phyloP scores from a whole-genome alignment of 2,888 invertebrate genomes.

The Callosobruchus maculatus region DNA sequence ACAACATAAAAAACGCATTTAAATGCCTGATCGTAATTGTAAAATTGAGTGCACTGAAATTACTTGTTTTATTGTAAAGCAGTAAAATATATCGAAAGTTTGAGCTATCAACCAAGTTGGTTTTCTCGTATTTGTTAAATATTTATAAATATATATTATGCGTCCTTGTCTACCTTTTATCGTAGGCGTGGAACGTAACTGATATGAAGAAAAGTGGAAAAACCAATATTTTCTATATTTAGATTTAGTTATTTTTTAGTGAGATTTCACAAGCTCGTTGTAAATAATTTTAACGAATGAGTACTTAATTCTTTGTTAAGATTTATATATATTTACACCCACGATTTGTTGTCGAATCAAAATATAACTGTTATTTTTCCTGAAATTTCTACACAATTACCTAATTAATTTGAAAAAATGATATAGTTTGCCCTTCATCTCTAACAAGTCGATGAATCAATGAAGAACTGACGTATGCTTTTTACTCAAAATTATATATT shows the following conservation, averaged over 20 bases:
- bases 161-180: conserved; percentile 32
- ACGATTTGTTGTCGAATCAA: conserved; percentile 7
- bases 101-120: conserved; percentile 3
- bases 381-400: not conserved
- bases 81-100: not conserved
- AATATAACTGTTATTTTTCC: not conserved
- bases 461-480: not conserved
- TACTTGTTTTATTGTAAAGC: not conserved
- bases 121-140: conserved; percentile 30
- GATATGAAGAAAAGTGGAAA: conserved; percentile 13
- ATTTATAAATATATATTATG: conserved; percentile 27
- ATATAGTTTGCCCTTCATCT: not conserved
- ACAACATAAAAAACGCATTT: too few relatives aligned
- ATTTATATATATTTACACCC: conserved; percentile 3
- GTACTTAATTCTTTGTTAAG: conserved; percentile 29
- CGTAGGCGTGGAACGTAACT: conserved; percentile 25
- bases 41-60: too few relatives aligned
- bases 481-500: too few relatives aligned
- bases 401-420: too few relatives aligned
- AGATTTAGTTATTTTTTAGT: conserved; percentile 42
- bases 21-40: too few relatives aligned
- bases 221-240: conserved; percentile 36
- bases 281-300: conserved; percentile 35
- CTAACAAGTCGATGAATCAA: not conserved
- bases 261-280: conserved; percentile 32